A percentile compares a stretch with the other conserved stretches of the same genome.
phyloP scores from a whole-genome alignment of 2,113 vertebrate species.

The Pyrgilauda ruficollis region DNA sequence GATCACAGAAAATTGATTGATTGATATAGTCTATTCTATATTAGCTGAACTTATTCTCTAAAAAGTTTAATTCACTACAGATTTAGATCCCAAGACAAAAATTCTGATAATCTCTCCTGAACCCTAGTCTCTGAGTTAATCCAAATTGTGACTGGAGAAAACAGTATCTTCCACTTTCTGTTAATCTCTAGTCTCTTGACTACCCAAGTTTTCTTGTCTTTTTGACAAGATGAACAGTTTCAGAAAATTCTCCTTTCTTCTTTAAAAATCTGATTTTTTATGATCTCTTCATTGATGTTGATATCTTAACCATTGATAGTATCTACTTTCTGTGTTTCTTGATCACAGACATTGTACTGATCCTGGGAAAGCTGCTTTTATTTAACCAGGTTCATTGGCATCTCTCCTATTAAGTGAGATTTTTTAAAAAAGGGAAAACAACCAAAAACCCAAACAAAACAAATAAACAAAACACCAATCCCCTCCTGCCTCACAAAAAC shows the following conservation, averaged over 20 bases:
- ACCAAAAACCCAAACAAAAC: neutral
- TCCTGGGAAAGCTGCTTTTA: neutral
- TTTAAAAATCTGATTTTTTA: neutral
- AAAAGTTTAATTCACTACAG: neutral
- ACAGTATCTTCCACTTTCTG: neutral
- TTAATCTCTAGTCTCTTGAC: neutral
- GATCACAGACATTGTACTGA: neutral
- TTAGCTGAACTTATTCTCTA: neutral
- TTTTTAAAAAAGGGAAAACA: neutral
- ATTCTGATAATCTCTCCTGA: neutral
- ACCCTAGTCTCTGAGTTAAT: neutral
- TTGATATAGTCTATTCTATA: neutral
- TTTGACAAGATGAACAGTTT: neutral
- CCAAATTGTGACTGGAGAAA: neutral
- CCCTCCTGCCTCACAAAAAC: neutral
- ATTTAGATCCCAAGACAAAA: neutral
- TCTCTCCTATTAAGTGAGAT: neutral
- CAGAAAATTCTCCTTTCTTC: neutral
- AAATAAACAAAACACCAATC: neutral
- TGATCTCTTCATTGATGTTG: neutral
- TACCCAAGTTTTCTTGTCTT: neutral
- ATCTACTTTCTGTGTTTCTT: neutral
- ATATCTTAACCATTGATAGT: neutral
- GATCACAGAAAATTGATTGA: neutral
- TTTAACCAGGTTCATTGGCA: neutral